Conservation (phyloP, 2,888 invertebrate genomes). For the Nudaria mundana region DNA sequence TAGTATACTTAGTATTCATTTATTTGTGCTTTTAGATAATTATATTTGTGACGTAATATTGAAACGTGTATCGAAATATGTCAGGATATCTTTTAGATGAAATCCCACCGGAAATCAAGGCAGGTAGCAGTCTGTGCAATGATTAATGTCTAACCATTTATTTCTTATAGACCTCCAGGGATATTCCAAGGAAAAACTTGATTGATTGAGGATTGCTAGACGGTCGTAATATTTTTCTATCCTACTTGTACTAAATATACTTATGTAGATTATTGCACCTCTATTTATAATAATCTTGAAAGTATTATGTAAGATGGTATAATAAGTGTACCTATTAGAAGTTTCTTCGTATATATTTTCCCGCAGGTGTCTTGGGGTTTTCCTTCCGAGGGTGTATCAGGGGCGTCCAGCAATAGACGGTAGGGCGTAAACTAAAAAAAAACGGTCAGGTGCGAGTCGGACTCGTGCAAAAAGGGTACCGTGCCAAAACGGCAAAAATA, state of each 20-base stretch:
- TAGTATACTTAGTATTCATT: too few relatives aligned
- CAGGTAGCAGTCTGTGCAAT: conserved; percentile 65
- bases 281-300: conserved; percentile 22
- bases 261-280: conserved; percentile 33
- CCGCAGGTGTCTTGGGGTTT: too few relatives aligned
- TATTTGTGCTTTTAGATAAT: too few relatives aligned
- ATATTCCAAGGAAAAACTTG: conserved; percentile 57
- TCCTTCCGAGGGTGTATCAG: too few relatives aligned
- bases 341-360: too few relatives aligned
- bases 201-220: conserved; percentile 59
- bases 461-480: too few relatives aligned
- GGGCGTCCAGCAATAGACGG: too few relatives aligned
- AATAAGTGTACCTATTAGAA: too few relatives aligned
- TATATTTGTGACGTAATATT: conserved; percentile 38
- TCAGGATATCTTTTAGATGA: conserved; percentile 46
- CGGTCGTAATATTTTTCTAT: conserved; percentile 51
- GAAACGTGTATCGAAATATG: conserved; percentile 32
- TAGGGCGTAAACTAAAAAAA: too few relatives aligned
- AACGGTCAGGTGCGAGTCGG: not conserved
- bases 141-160: conserved; percentile 71
- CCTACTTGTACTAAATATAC: conserved; percentile 41
- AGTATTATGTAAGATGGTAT: not conserved
- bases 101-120: conserved; percentile 46
- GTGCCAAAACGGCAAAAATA: too few relatives aligned
- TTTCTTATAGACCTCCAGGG: conserved; percentile 48